phyloP scores from a whole-genome alignment of 1,140 invertebrate genomes.

The Neomicropteryx cornuta region DNA sequence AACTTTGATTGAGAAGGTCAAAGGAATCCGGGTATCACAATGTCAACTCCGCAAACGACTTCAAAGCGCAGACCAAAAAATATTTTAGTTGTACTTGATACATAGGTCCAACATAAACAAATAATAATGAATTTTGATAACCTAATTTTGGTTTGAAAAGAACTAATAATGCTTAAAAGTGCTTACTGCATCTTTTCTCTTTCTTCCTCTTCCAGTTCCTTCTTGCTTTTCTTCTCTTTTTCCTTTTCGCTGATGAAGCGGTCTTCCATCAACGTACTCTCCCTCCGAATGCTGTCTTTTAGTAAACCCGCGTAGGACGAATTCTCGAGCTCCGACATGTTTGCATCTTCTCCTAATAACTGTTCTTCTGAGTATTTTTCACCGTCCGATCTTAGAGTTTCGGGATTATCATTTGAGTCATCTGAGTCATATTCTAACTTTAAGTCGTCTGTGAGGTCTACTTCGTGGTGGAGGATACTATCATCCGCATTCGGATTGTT shows the following conservation, averaged over 20 bases:
- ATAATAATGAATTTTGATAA: conserved; percentile 5
- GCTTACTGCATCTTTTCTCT: conserved; percentile 85
- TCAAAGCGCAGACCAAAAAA: conserved; percentile 1
- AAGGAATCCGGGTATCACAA: background rate
- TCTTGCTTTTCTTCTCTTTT: conserved; percentile 61
- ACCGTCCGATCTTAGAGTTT: conserved; percentile 21
- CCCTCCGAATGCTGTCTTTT: conserved; percentile 3
- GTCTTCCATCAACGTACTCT: conserved; percentile 25
- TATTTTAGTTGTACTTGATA: background rate
- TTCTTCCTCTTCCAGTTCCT: conserved; percentile 81
- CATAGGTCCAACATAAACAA: background rate
- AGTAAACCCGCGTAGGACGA: too few species aligned
- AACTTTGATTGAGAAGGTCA: background rate
- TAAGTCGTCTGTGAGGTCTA: conserved; percentile 15
- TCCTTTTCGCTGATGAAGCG: conserved; percentile 41
- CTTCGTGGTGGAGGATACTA: too few species aligned
- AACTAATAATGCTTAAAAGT: conserved; percentile 1
- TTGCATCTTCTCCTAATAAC: conserved; percentile 14
- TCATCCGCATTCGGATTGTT: too few species aligned
- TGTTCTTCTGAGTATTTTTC: conserved; percentile 26
- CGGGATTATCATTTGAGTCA: conserved; percentile 15
- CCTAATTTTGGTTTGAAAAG: conserved; percentile 1
- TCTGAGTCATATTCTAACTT: conserved; percentile 14
- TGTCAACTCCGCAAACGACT: conserved; percentile 6
- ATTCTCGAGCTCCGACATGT: conserved; percentile 21